Conservation (phyloP, 2,888 invertebrate species). For the Spodoptera picta region DNA sequence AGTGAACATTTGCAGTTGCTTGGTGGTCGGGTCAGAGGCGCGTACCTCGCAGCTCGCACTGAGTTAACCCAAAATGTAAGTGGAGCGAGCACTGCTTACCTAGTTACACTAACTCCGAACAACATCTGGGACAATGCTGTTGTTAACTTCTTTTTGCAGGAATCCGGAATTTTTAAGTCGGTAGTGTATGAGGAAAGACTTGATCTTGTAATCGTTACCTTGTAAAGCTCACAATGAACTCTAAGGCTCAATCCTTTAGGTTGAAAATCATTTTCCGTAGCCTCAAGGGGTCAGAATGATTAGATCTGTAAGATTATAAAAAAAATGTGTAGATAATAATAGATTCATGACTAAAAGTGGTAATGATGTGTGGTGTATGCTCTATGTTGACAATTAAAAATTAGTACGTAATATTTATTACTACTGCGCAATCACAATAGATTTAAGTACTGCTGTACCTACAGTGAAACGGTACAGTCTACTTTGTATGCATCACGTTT, state of each 20-base stretch:
- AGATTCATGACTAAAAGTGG: too few species aligned
- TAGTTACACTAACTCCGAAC: constrained; percentile 24
- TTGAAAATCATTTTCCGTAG: too few species aligned
- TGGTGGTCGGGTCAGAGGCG: constrained; percentile 28
- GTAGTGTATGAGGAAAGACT: neutral
- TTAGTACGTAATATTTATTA: too few species aligned
- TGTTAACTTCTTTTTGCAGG: constrained; percentile 31
- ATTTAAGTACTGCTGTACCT: neutral
- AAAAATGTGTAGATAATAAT: too few species aligned
- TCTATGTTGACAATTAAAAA: too few species aligned
- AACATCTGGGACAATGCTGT: constrained; percentile 39
- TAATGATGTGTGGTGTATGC: too few species aligned
- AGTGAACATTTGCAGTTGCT: neutral
- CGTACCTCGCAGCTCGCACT: constrained; percentile 2
- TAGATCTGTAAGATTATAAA: too few species aligned
- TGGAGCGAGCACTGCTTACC: constrained; percentile 51
- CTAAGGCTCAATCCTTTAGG: too few species aligned
- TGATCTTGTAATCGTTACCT: neutral
- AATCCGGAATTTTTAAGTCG: constrained; percentile 2
- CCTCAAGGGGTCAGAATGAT: too few species aligned
- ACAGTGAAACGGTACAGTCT: neutral
- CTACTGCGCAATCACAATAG: too few species aligned
- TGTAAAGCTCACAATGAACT: too few species aligned
- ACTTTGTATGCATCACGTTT: neutral
- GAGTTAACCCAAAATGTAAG: constrained; percentile 52